Conservation (phyloP, 1,140 invertebrate genomes). For the Aphidius ervi region DNA sequence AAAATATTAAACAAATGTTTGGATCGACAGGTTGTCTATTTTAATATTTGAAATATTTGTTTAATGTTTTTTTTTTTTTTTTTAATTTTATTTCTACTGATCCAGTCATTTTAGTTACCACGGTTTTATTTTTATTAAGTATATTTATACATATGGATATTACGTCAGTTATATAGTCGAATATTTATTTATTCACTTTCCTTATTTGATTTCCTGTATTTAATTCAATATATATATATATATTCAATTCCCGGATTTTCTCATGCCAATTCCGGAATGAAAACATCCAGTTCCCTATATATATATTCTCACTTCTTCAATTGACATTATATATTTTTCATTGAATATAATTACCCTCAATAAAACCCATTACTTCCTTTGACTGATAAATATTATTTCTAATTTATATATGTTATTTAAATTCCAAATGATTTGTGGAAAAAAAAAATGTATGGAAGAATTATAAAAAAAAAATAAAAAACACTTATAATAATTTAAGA, state of each 20-base stretch:
- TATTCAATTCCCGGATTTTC: slow-evolving; percentile 13
- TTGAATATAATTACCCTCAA: too few species aligned
- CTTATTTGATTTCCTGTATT: slow-evolving; percentile 22
- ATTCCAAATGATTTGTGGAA: too few species aligned
- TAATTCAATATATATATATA: slow-evolving; percentile 2
- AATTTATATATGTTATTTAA: too few species aligned
- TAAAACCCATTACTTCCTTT: too few species aligned
- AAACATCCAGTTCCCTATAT: background rate
- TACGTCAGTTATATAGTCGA: slow-evolving; percentile 3
- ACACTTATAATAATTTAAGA: too few species aligned
- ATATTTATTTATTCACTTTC: slow-evolving; percentile 8
- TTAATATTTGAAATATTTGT: background rate
- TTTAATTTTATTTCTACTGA: background rate
- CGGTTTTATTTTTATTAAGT: background rate
- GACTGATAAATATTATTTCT: too few species aligned
- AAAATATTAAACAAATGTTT: too few species aligned
- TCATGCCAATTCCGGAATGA: slow-evolving; percentile 6
- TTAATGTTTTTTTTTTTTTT: slow-evolving; percentile 1
- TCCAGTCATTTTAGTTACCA: too few species aligned
- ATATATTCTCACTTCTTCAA: background rate
- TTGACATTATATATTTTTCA: too few species aligned
- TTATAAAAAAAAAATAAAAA: too few species aligned
- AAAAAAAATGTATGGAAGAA: too few species aligned
- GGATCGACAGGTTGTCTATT: background rate
- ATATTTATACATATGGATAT: slow-evolving; percentile 7